phyloP scores from a whole-genome alignment of 2,113 vertebrate genomes.

The Charadrius vociferus region DNA sequence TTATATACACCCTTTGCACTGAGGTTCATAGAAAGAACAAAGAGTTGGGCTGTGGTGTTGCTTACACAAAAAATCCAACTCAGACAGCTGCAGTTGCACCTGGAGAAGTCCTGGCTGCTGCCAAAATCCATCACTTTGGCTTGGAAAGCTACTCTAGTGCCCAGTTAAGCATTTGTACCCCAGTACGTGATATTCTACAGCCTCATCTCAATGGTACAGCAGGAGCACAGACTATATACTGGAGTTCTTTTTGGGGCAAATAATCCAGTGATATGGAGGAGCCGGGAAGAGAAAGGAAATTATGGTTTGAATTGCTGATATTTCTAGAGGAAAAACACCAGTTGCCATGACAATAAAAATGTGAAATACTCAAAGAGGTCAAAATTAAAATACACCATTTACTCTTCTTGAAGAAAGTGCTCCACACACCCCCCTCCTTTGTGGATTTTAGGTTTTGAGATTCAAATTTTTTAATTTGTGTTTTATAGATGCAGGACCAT shows the following conservation, averaged over 20 bases:
- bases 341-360: conserved; percentile 67
- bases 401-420: not conserved
- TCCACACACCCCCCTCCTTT: not conserved
- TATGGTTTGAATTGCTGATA: not conserved
- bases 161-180: not conserved
- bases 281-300: not conserved
- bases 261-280: not conserved
- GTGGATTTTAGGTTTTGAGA: not conserved
- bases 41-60: not conserved
- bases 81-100: not conserved
- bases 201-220: not conserved
- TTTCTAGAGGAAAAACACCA: conserved; percentile 33
- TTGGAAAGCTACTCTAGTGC: not conserved
- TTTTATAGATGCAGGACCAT: not conserved
- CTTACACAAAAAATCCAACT: not conserved
- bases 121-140: not conserved
- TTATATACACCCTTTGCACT: not conserved
- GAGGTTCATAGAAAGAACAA: not conserved
- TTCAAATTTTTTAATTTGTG: not conserved
- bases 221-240: not conserved
- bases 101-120: not conserved
- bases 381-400: conserved; percentile 58
- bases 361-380: conserved; percentile 46
- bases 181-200: not conserved
- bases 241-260: not conserved